Base-by-base conservation (phyloP, 2,888 invertebrate genomes). In the Gnatocerus cornutus region DNA sequence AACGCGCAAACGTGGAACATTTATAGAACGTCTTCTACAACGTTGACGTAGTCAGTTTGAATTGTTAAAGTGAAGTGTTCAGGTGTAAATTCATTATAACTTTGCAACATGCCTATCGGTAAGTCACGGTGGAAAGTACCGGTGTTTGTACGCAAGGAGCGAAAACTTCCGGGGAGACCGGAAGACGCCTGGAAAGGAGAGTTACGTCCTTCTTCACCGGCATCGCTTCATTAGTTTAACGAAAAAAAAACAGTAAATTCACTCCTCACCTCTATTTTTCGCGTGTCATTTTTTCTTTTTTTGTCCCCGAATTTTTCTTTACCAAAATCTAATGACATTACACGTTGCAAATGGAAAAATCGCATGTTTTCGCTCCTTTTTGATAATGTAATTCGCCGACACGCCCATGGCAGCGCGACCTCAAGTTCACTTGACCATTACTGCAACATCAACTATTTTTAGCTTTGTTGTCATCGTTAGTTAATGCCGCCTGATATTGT, bases 381-480 rank as follows among this genome's bases (percentile, higher is more conserved):
- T 62, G 29, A 16, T 43, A 27, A 41, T 52, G 62, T 41, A 14
- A 55, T 55, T 33, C 14, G 14, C 21, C 45, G 61, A 43, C 74
- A 74, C 76, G 73, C 74, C 75, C 73, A 73, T 69, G 55, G 33
- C 41, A 63, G 27, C 62, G 48, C 65, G 76, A 74, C 77, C 77
- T 76, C 74, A 68, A 69, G 71, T 74, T 71, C 72, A 75, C 69
- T 75, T 77, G 76, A 77, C 77, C 78, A 77, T 75, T 73, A 73
- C 73, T 68, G 69, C 65, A 72, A 74, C 71, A 75, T 72, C 65
- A 58, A 59, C 77, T 82, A 82, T 81, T 80, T 81, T 78, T 82
- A 82, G 80, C 73, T 30, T 63, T 78, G 78, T 74, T 78, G 81
- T 82, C 81, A 82, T 80, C 72, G 72, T 74, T 75, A 76, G 73